A percentile compares a stretch with the other conserved stretches of the same genome.
These are phyloP conservation scores for Emydocephalus ijimae DNA, from an alignment of 2,113 vertebrate genomes.

Conservation along the genomic window DNA sequence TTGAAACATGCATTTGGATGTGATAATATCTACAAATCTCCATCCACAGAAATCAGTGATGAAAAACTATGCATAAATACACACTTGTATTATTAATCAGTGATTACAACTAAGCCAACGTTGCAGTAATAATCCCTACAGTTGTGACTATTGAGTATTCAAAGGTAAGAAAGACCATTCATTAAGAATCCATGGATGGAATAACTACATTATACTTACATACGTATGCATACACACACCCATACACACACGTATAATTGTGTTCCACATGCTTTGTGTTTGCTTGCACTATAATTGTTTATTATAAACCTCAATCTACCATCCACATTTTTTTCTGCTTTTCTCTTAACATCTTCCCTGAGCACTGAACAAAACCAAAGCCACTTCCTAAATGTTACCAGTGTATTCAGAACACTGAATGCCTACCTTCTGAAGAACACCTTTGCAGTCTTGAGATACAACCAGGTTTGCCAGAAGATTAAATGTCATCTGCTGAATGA, in stretches of 20 bases:
- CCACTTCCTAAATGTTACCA: not conserved
- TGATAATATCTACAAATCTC: not conserved
- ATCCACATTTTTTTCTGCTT: not conserved
- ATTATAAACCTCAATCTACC: not conserved
- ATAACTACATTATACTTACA: not conserved
- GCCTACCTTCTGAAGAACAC: slow-evolving; percentile 88
- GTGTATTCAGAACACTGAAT: not conserved
- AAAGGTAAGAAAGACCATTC: not conserved
- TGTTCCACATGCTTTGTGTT: not conserved
- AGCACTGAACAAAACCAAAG: not conserved
- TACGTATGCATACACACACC: not conserved
- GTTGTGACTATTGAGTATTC: not conserved
- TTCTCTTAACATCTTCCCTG: not conserved
- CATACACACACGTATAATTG: not conserved
- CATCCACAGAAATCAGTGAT: not conserved
- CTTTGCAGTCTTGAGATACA: slow-evolving; percentile 86
- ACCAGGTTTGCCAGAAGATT: slow-evolving; percentile 86
- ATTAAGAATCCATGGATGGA: not conserved
- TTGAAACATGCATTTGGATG: not conserved
- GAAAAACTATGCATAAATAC: not conserved
- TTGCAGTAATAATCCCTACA: not conserved
- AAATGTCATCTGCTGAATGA: slow-evolving; percentile 79
- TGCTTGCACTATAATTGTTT: not conserved
- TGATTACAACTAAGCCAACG: not conserved
- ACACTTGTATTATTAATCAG: not conserved